Evolutionary conservation across 2,888 invertebrate genomes (phyloP).

Genomic region (Himalopsyche anomala): DNA sequence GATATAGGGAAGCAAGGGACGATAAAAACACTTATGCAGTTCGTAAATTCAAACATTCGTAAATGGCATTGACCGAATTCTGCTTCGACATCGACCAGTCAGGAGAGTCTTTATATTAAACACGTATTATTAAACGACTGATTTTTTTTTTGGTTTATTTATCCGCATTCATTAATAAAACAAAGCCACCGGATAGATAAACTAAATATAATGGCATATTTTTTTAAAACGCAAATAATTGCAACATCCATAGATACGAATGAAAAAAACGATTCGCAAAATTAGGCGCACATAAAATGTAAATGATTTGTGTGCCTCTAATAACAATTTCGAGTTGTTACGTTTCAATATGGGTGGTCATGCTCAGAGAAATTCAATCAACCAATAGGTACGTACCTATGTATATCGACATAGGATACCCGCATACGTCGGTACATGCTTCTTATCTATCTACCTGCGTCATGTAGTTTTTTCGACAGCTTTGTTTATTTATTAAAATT

Average conservation of each 20-base stretch:
- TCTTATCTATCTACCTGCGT: not conserved
- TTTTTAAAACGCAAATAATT: not conserved
- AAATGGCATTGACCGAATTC: no score
- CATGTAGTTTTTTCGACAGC: no score
- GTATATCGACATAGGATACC: not conserved
- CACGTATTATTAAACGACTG: no score
- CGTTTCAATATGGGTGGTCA: constrained; percentile 53
- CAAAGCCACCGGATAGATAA: no score
- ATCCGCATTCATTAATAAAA: no score
- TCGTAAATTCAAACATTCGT: no score
- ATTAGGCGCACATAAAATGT: constrained; percentile 14
- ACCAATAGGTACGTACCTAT: not conserved
- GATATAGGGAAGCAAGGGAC: no score
- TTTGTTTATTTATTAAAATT: no score
- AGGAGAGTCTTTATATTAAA: no score
- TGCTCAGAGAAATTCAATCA: constrained; percentile 26
- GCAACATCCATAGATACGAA: not conserved
- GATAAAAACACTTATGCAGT: no score
- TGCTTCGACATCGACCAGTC: no score
- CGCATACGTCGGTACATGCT: not conserved
- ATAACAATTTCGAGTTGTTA: constrained; percentile 56
- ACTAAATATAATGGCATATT: not conserved
- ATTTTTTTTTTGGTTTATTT: no score
- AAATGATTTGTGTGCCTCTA: constrained; percentile 32
- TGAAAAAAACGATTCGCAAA: constrained; percentile 47